Percentiles rank a stretch among this genome's conserved stretches.
Evolutionary conservation across 2,113 vertebrate species (phyloP).

Genomic region (Lontra canadensis): DNA sequence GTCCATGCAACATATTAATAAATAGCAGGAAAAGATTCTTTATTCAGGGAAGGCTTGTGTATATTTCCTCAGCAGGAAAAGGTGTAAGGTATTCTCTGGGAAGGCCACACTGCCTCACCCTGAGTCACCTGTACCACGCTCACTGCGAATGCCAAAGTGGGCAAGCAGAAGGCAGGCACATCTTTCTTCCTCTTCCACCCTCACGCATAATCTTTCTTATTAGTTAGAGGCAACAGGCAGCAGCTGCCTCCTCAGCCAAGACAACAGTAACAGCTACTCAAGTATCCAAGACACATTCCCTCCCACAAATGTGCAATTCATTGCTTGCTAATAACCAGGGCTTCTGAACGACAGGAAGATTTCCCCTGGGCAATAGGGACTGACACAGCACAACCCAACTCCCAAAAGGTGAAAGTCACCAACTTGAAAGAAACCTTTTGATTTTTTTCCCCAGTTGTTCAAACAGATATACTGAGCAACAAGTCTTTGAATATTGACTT

Average conservation of each 20-base stretch:
- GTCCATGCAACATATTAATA: background rate
- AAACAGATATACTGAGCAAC: conserved; percentile 41
- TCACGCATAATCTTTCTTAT: background rate
- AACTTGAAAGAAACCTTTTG: conserved; percentile 68
- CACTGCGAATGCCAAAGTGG: background rate
- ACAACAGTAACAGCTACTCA: background rate
- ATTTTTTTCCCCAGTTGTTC: conserved; percentile 41
- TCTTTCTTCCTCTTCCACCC: background rate
- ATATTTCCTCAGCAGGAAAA: background rate
- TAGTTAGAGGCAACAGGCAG: background rate
- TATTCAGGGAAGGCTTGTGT: background rate
- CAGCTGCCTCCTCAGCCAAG: background rate
- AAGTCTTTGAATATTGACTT: conserved; percentile 71
- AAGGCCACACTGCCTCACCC: background rate
- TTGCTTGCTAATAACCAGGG: conserved; percentile 13
- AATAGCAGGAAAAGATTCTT: background rate
- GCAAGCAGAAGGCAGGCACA: background rate
- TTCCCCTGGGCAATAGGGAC: background rate
- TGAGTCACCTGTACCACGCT: background rate
- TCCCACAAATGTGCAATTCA: background rate
- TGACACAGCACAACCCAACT: conserved; percentile 5
- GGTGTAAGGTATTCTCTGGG: background rate
- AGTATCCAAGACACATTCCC: background rate
- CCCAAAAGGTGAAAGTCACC: conserved; percentile 46
- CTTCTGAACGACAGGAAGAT: conserved; percentile 53